Evolutionary conservation across 2,113 vertebrate genomes (phyloP), one percentile per base, ranked within the genome.

Genomic region (Sterna hirundo): DNA sequence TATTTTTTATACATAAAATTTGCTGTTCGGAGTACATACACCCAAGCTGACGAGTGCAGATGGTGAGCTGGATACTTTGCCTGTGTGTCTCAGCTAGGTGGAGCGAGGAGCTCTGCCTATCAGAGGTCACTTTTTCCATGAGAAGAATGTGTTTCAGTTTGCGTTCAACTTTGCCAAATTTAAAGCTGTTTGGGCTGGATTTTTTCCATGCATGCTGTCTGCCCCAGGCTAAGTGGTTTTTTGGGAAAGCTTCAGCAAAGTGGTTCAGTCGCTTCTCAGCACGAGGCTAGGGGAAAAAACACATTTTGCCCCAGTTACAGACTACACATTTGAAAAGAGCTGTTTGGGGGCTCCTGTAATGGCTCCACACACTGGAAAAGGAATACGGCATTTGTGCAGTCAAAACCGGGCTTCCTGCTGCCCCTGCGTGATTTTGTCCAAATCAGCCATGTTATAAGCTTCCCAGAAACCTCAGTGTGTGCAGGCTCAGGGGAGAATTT

Each of bases 161-260:
- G 86, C 5, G 0, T 79, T 78, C 57, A 60, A 0, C 69, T 92
- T 94, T 80, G 83, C 77, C 86, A 96, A 52, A 91, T 94, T 91
- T 93, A 78, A 95, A 95, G 76, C 70, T 93, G 86, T 91, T 94
- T 95, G 66, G 81, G 81, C 58, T 96, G 95, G 91, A 80, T 40
- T 83, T 94, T 92, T 85, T 97, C 91, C 95, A 89, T 0, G 2
- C 27, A 29, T 38, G 12, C 51, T 52, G 66, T 70, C 86, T 93
- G 70, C 74, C 57, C 54, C 70, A 51, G 86, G 69, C 65, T 89
- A 82, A 94, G 85, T 81, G 76, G 23, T 13, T 95, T 95, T 85
- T 62, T 26, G 66, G 69, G 91, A 91, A 96, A 72, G 47, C 71
- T 94, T 94, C 86, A 95, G 70, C 70, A 91, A 95, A 95, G 91